Evolutionary conservation across 2,888 invertebrate species (phyloP), one percentile per base, ranked within the genome.

Genomic region (Spilarctia lutea): DNA sequence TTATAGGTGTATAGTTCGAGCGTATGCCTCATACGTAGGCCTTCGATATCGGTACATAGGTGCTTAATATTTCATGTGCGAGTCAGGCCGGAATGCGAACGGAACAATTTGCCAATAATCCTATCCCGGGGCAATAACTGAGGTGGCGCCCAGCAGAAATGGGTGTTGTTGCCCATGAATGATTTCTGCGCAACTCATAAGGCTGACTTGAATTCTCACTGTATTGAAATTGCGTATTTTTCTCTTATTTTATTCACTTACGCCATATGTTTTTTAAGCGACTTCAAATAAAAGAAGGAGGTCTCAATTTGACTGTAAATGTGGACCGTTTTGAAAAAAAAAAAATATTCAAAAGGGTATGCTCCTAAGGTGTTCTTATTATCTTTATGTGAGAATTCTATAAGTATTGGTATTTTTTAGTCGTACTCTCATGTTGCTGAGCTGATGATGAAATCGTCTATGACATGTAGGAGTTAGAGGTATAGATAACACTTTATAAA

Each of bases 91-190:
- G 94, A 94, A 94, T 93, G 93, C 91, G 93, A 92, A 90, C 93
- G 90, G 94, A 94, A 94, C 94, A 94, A 95, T 95, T 94, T 94
- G 93, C 94, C 94, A 95, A 94, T 94, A 94, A 94, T 94, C 93
- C 94, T 91, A 92, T 92, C 93, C 91, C 90, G 87, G 88, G 90
- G 92, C 92, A 93, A 94, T 94, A 94, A 93, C 94, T 89, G 93
- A 91, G 92, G 91, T 92, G 92, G 91, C 91, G 91, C 90, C 89
- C 89, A 91, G 86, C 91, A 91, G 91, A 92, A 94, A 93, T 92
- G 91, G 91, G 91, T 91, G 94, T 91, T 94, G 66, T 72, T 72
- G 72, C 72, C 72, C 72, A 72, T 72, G 72, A 72, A 72, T 72
- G 72, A 72, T 66, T 72, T 72, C 72, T 72, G 72, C 66, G 66